Evolutionary conservation across 2,797 vertebrate species (phyloP).

Genomic region (Epinephelus malabaricus): DNA sequence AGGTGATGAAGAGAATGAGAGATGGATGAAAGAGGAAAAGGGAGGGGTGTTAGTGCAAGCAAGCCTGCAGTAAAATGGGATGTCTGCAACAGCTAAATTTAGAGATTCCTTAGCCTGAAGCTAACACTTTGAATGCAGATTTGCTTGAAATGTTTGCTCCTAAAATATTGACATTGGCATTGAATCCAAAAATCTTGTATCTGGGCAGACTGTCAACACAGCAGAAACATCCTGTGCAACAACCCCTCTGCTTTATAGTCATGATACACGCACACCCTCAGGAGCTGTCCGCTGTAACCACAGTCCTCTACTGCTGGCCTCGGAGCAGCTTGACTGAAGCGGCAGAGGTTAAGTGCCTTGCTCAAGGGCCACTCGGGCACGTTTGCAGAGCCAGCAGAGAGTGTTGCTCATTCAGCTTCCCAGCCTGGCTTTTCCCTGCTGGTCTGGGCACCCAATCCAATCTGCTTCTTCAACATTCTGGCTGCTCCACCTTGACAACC

Average conservation of each 20-base stretch:
- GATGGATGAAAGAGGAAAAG: constrained; percentile 4
- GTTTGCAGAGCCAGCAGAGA: constrained; percentile 32
- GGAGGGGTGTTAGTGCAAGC: constrained; percentile 6
- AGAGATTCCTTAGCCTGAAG: constrained; percentile 43
- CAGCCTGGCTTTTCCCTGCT: constrained; percentile 24
- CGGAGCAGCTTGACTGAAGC: constrained; percentile 31
- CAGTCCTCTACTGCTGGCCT: constrained; percentile 32
- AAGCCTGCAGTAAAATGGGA: constrained; percentile 34
- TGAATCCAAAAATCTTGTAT: constrained; percentile 34
- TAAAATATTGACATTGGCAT: constrained; percentile 41
- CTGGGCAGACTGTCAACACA: constrained; percentile 26
- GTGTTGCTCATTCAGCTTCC: constrained; percentile 14
- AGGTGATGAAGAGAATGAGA: constrained; percentile 13
- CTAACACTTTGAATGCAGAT: constrained; percentile 43
- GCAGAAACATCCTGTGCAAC: constrained; percentile 30
- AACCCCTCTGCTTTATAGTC: constrained; percentile 30
- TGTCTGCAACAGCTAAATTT: constrained; percentile 24
- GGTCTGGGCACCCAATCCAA: constrained; percentile 6
- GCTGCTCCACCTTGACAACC: constrained; percentile 24
- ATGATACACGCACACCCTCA: constrained; percentile 11
- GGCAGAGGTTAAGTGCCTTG: constrained; percentile 62
- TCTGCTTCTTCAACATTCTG: constrained; percentile 23
- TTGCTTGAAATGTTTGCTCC: constrained; percentile 38
- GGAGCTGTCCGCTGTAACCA: constrained; percentile 26
- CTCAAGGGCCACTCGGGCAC: constrained; percentile 60